These are phyloP conservation scores for Orthosia cruda DNA, from an alignment of 2,888 invertebrate genomes.

Conservation along the genomic window DNA sequence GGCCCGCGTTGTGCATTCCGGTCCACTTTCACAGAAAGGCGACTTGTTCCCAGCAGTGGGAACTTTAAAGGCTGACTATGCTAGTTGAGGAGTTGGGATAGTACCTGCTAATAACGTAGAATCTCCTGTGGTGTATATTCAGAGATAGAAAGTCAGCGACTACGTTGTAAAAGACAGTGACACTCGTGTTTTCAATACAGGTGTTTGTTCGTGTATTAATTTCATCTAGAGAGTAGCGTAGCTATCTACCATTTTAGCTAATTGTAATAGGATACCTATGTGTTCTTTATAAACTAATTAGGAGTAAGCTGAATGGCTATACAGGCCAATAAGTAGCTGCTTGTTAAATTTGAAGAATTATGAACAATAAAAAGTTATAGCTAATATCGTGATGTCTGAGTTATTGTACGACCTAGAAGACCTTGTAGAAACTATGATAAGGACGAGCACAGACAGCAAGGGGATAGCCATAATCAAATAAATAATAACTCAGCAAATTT, in stretches of 20 bases:
- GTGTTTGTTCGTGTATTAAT: background rate
- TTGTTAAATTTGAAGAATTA: background rate
- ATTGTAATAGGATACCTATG: constrained; percentile 15
- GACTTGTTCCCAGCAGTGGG: no score
- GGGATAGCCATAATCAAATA: no score
- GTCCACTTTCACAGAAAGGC: background rate
- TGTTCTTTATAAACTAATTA: constrained; percentile 19
- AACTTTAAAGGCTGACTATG: no score
- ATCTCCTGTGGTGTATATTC: background rate
- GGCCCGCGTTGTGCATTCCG: background rate
- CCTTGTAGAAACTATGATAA: background rate
- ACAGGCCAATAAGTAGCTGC: background rate
- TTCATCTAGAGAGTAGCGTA: background rate
- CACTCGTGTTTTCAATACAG: background rate
- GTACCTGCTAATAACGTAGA: background rate
- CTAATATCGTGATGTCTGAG: constrained; percentile 4
- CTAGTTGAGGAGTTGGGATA: background rate
- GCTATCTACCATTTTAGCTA: background rate
- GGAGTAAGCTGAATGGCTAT: constrained; percentile 21
- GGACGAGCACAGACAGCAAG: background rate
- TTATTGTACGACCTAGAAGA: background rate
- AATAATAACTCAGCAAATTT: no score
- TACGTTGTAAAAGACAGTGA: no score
- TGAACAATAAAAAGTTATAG: constrained; percentile 19
- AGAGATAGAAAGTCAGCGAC: background rate